A percentile compares a stretch with the other conserved stretches of the same genome.
These are phyloP conservation scores for Pocillopora grandis DNA, from an alignment of 92 coral and sea anemone genomes.

Conservation along the genomic window DNA sequence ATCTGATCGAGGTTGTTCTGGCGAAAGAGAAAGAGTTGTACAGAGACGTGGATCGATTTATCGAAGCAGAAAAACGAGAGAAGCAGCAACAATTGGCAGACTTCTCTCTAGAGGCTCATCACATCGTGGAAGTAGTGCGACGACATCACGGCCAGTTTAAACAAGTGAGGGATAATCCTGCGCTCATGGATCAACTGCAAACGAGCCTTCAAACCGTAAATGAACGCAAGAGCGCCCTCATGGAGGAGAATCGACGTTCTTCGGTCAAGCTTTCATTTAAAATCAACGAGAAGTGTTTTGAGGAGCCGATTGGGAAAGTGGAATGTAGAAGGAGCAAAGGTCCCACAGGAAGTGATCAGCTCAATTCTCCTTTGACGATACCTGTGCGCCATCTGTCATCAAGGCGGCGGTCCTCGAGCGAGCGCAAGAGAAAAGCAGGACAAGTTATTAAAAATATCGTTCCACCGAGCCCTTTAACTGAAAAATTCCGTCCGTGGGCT, in stretches of 20 bases:
- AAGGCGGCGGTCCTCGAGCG: neutral
- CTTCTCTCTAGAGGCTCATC: constrained; percentile 31
- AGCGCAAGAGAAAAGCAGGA: constrained; percentile 19
- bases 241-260: constrained; percentile 7
- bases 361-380: neutral
- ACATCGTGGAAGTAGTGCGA: constrained; percentile 29
- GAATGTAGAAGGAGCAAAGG: neutral
- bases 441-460: neutral
- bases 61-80: constrained; percentile 27
- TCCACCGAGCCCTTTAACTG: constrained; percentile 26
- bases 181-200: constrained; percentile 16
- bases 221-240: constrained; percentile 8
- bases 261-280: constrained; percentile 6
- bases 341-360: neutral
- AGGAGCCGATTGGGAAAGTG: constrained; percentile 30
- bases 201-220: constrained; percentile 5
- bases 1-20: constrained; percentile 11
- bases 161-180: neutral
- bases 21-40: constrained; percentile 31
- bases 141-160: constrained; percentile 29
- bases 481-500: constrained; percentile 43
- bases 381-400: neutral
- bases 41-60: constrained; percentile 28
- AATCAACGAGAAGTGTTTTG: constrained; percentile 19
- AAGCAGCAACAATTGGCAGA: constrained; percentile 27